Base-by-base conservation (phyloP, 2,888 invertebrate genomes). In the Macrophya alboannulata region DNA sequence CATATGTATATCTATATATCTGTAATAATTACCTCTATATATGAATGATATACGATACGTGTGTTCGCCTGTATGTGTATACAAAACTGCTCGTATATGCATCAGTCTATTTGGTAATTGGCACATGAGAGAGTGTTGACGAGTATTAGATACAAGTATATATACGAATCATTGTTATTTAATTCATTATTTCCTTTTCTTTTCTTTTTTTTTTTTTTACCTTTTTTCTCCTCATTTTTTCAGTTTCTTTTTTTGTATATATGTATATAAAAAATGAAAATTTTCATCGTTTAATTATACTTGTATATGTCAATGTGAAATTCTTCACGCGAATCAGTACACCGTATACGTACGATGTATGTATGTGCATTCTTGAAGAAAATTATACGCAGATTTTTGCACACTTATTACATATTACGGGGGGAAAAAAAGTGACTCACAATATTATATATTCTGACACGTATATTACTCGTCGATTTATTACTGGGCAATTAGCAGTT, bases 81-180 rank as follows among this genome's bases (percentile, higher is more conserved):
- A 31, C 31, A 31, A 15, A 68, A 40, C 48, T 45, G 8, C 68
- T 43, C 9, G 21, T 37, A 51, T 86, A 51, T 86, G 88, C 89
- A 88, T 88, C 89, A 89, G 88, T 89, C 89, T 90, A 87, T 89
- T 90, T 90, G 88, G 84, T 88, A 90, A 90, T 90, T 89, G 87
- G 90, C 88, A 88, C 90, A 87, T 87, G 88, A 88, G 88, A 87
- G 85, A 86, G 71, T 87, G 83, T 83, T 83, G 68, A 1, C 68
- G 1, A 68, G 59, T 45, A 37, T 40, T n/a, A 25, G n/a, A 12
- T 43, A 55, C 40, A 31, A n/a, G n/a, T 55, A 79, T 48, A 48
- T n/a, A 17, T 25, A 59, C 40, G 40, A 25, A 84, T 85, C 51
- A 85, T 87, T 79, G 86, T 86, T 86, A 84, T 86, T 85, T 72